Conservation (phyloP, 2,113 vertebrate genomes). For the Coreoperca whiteheadi region DNA sequence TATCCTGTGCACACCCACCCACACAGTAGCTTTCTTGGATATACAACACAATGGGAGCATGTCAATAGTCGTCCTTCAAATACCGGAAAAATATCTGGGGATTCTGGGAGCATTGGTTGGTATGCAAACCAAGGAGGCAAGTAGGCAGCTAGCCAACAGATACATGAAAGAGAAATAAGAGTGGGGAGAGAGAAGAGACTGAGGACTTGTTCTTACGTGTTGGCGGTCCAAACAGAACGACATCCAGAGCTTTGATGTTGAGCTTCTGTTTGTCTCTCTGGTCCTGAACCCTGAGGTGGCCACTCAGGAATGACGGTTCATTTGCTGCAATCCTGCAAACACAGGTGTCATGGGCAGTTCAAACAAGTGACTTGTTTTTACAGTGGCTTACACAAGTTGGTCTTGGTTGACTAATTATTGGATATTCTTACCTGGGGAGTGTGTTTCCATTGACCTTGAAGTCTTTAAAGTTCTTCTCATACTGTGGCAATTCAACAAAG, state of each 20-base stretch:
- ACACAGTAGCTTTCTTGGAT: background rate
- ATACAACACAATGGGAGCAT: background rate
- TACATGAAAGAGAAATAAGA: background rate
- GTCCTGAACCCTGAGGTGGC: constrained; percentile 93
- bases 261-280: constrained; percentile 98
- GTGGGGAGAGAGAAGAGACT: background rate
- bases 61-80: background rate
- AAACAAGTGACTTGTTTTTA: constrained; percentile 20
- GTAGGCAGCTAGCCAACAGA: background rate
- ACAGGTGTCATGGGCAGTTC: constrained; percentile 13
- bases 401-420: background rate
- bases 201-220: constrained; percentile 87
- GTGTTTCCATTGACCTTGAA: constrained; percentile 94
- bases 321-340: constrained; percentile 95
- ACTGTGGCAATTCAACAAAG: constrained; percentile 96
- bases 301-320: constrained; percentile 93
- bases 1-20: background rate
- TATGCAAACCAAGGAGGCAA: background rate
- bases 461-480: constrained; percentile 95
- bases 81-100: background rate
- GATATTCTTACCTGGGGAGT: constrained; percentile 89
- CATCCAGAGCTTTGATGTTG: constrained; percentile 96
- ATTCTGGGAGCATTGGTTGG: background rate
- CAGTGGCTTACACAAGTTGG: background rate
- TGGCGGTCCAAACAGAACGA: constrained; percentile 95